Evolutionary conservation across 1,140 invertebrate genomes (phyloP).

Genomic region (Saccostrea glomerata): DNA sequence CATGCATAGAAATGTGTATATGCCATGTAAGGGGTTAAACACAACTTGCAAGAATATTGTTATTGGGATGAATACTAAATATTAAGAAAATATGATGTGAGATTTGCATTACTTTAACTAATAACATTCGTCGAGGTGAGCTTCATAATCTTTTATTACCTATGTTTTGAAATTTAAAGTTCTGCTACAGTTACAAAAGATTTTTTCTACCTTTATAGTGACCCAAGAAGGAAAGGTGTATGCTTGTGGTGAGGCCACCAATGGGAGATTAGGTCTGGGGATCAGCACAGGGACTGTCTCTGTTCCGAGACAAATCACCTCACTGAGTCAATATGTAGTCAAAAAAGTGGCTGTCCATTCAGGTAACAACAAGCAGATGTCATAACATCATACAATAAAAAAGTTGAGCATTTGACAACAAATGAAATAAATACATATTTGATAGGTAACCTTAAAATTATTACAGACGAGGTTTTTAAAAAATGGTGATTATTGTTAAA

Average conservation of each 20-base stretch:
- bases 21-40: too few relatives aligned
- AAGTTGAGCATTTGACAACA: too few relatives aligned
- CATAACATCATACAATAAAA: neutral
- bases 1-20: too few relatives aligned
- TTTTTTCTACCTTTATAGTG: conserved; percentile 68
- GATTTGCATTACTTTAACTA: too few relatives aligned
- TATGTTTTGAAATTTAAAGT: too few relatives aligned
- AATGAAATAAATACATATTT: neutral
- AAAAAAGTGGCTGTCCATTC: conserved; percentile 95
- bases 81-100: too few relatives aligned
- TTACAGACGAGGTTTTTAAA: neutral
- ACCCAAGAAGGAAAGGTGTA: conserved; percentile 84
- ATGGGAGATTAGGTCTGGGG: conserved; percentile 93
- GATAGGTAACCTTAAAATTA: neutral
- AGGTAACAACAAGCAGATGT: conserved; percentile 55
- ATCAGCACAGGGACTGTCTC: conserved; percentile 90
- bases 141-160: too few relatives aligned
- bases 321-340: conserved; percentile 93
- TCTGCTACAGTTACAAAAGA: too few relatives aligned
- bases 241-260: conserved; percentile 96
- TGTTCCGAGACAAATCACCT: conserved; percentile 89
- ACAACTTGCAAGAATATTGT: too few relatives aligned
- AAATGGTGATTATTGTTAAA: neutral
- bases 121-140: too few relatives aligned
- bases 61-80: too few relatives aligned